phyloP scores from a whole-genome alignment of 1,140 invertebrate genomes.

The Chionoecetes opilio region DNA sequence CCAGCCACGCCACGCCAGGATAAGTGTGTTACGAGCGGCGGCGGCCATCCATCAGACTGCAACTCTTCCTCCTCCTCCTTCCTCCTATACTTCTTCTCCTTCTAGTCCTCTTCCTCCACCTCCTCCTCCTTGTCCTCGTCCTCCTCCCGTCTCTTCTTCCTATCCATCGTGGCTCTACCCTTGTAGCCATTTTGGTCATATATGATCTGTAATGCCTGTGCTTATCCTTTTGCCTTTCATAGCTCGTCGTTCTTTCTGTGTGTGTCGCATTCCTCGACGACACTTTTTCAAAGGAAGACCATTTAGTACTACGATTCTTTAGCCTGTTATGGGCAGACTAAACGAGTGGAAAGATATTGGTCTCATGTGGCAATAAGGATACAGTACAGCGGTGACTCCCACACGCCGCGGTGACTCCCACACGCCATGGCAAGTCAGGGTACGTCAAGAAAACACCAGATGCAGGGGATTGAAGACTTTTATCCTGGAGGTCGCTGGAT shows the following conservation, averaged over 20 bases:
- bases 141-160: not conserved
- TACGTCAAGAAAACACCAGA: too few species aligned
- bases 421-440: too few species aligned
- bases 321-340: not conserved
- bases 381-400: too few species aligned
- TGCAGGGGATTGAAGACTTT: not conserved
- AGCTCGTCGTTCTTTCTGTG: not conserved
- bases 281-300: too few species aligned
- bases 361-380: not conserved
- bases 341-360: not conserved
- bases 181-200: constrained; percentile 5
- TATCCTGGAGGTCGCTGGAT: not conserved
- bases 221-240: not conserved
- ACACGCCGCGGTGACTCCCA: too few species aligned
- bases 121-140: not conserved
- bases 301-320: too few species aligned
- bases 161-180: not conserved
- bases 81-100: not conserved
- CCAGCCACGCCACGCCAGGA: not conserved
- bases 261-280: not conserved
- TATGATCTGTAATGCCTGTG: not conserved
- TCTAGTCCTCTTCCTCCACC: not conserved
- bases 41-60: not conserved
- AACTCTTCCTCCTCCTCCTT: not conserved
- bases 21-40: not conserved